A percentile compares a stretch with the other conserved stretches of the same genome.
Evolutionary conservation across 2,113 vertebrate species (phyloP).

Genomic region (Natator depressus): DNA sequence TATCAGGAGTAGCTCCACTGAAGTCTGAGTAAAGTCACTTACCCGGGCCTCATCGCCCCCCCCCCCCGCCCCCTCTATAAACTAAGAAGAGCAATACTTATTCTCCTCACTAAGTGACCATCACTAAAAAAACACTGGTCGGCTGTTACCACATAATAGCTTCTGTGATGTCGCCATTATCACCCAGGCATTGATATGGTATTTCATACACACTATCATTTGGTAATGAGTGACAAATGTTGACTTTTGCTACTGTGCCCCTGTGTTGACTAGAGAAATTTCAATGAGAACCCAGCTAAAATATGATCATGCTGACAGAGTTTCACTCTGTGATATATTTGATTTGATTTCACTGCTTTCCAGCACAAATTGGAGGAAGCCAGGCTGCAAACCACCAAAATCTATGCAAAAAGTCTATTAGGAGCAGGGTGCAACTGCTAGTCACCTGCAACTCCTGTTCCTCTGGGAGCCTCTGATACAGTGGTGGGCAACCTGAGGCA

Average conservation of each 20-base stretch:
- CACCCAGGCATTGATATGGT: not conserved
- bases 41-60: not conserved
- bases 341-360: not conserved
- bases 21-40: not conserved
- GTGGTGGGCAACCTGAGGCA: too few species aligned
- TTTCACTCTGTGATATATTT: not conserved
- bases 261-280: not conserved
- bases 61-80: not conserved
- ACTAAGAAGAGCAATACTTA: not conserved
- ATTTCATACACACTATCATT: not conserved
- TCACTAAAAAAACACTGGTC: not conserved
- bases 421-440: not conserved
- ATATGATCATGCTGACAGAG: not conserved
- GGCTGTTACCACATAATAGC: not conserved
- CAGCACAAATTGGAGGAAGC: not conserved
- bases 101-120: not conserved
- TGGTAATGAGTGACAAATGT: not conserved
- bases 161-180: not conserved
- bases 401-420: not conserved
- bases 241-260: not conserved
- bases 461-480: not conserved
- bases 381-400: not conserved
- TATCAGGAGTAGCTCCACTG: not conserved
- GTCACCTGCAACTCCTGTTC: not conserved
- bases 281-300: not conserved